Evolutionary conservation across 1,140 invertebrate species (phyloP).

Genomic region (Euura lappo): DNA sequence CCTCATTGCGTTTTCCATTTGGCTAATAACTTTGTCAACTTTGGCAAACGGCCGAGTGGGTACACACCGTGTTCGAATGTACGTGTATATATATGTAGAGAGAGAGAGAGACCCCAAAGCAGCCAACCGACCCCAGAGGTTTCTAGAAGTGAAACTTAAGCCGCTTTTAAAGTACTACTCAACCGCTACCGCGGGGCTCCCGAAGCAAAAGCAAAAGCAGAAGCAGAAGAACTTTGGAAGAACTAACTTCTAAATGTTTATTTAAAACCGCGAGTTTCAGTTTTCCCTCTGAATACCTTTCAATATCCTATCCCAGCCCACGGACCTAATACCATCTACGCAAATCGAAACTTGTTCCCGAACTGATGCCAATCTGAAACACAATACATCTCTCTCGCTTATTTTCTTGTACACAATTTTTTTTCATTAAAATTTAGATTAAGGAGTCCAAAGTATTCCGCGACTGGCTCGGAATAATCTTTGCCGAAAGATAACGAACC

Average conservation of each 20-base stretch:
- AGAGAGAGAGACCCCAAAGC: background rate
- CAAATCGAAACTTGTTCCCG: background rate
- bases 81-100: background rate
- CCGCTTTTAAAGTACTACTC: slow-evolving; percentile 5
- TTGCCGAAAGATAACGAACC: background rate
- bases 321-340: background rate
- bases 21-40: slow-evolving; percentile 3
- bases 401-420: no score
- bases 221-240: background rate
- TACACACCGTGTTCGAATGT: background rate
- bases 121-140: background rate
- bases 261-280: slow-evolving; percentile 2
- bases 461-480: background rate
- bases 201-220: background rate
- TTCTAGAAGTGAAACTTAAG: background rate
- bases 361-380: no score
- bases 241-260: slow-evolving; percentile 3
- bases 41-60: background rate
- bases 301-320: background rate
- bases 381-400: no score
- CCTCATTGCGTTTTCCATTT: background rate
- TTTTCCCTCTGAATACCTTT: slow-evolving; percentile 3
- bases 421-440: no score
- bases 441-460: background rate
- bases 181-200: background rate